Conservation (phyloP, 2,797 vertebrate species). For the Gymnothorax reevesii region DNA sequence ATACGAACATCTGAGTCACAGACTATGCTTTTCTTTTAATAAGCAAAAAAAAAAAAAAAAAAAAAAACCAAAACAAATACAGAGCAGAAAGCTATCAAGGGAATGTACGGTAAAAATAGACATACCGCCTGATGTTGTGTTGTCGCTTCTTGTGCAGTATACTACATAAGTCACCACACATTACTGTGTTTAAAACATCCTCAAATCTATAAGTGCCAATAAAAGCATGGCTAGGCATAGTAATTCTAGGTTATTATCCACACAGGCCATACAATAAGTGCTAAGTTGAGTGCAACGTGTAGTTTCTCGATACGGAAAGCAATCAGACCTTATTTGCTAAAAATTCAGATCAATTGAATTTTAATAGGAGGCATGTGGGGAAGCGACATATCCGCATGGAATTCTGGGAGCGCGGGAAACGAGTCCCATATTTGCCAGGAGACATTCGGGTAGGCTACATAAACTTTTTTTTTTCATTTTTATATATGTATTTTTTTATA, state of each 20-base stretch:
- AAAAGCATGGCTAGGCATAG: conserved; percentile 79
- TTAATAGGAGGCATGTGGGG: conserved; percentile 97
- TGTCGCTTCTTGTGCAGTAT: background rate
- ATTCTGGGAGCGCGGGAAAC: conserved; percentile 89
- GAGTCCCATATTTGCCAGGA: conserved; percentile 95
- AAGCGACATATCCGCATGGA: conserved; percentile 88
- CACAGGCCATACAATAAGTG: conserved; percentile 87
- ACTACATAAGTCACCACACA: background rate
- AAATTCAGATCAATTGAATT: conserved; percentile 99
- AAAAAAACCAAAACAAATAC: too few relatives aligned
- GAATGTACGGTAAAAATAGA: background rate
- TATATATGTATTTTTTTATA: conserved; percentile 69
- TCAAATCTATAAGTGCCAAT: background rate
- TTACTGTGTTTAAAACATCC: background rate
- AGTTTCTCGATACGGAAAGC: conserved; percentile 93
- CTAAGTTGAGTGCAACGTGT: conserved; percentile 90
- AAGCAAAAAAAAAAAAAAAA: background rate
- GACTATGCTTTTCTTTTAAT: background rate
- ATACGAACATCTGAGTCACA: background rate
- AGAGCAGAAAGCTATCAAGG: background rate
- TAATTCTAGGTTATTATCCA: conserved; percentile 88
- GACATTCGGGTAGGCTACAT: conserved; percentile 96
- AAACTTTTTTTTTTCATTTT: conserved; percentile 79
- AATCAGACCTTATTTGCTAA: conserved; percentile 98
- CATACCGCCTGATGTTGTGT: too few relatives aligned